Base-by-base conservation (phyloP, 92 coral and sea anemone genomes). In the Porites evermanni region DNA sequence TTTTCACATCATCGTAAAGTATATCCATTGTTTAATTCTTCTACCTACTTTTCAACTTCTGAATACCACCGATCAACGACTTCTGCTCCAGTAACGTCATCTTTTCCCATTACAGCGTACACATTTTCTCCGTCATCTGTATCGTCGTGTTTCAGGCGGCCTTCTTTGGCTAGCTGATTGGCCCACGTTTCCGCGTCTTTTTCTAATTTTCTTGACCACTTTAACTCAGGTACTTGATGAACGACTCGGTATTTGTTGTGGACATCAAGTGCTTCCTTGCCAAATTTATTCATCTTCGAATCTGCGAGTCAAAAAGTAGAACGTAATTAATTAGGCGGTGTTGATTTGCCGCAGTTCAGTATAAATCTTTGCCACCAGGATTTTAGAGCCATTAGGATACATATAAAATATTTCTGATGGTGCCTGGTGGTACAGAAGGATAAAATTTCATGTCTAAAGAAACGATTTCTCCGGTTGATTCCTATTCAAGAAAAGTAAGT, bases 161-260 rank as follows among this genome's bases (percentile, higher is more conserved):
- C 95, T 19, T 89, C 93, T 23, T 84, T 83, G 2, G 98, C 98
- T 59, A 96, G 93, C 51, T 80, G 88, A 79, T 92, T 93, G 64
- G 98, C 98, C 98, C 98, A 96, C 79, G 78, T 91, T 78, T 94
- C 94, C 21, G 98, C 98, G 24, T 94, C 98, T 50, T 92, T 85
- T 18, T 95, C 98, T 58, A 96, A 86, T 44, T 88, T 80, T 67
- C 92, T 76, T 66, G 91, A 93, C 98, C 96, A 94, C 18, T 86
- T 87, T 64, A 96, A 80, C 67, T 92, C 93, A 12, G 92, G 77
- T 53, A 91, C 95, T 60, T 93, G 94, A 87, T 96, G 98, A 13
- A 90, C 80, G 17, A 93, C 77, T 12, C 98, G 95, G 87, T 94
- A 91, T 54, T 69, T 76, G 88, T 96, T 96, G 83, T 96, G 98